Evolutionary conservation across 2,797 vertebrate genomes (phyloP), one percentile per base, ranked within the genome.

Genomic region (Scyliorhinus canicula): DNA sequence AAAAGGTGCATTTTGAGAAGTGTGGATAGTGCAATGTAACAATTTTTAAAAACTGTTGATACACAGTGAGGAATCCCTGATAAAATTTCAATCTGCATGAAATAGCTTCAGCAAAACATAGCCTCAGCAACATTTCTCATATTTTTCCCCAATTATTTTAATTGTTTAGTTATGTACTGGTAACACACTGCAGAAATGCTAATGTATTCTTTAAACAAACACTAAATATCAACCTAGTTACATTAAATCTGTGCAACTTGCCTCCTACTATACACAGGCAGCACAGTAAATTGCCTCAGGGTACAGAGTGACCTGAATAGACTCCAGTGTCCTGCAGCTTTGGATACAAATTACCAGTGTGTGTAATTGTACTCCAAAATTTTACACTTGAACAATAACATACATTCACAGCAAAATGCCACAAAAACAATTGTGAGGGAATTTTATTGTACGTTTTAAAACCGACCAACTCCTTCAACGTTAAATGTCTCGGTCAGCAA

Each of bases 221-320:
- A 95, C 95, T 77, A 31, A 90, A 79, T 95, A 77, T 82, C 57
- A 96, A 19, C 50, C 28, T 77, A 67, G 0, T 96, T 65, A 77
- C 93, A 57, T 74, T 93, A 44, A 94, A 95, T 95, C 82, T 96
- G 88, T 28, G 55, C 50, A 52, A 0, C 65, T 35, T 93, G 57
- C 85, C 95, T 88, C 50, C 1, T 35, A 95, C 44, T 96, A 69
- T 95, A 86, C 95, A 95, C 67, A 96, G 95, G 95, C 93, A 90
- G 95, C 93, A 95, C 67, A 95, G 55, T 74, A 82, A 95, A 24
- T 91, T 67, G 94, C 95, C 95, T 3, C 0, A 86, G 91, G 96
- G 95, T 95, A 55, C 93, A 31, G 90, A 69, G 12, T 8, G 11
- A 95, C 95, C 96, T 95, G 95, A 65, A 94, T 96, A 95, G 95